phyloP scores from a whole-genome alignment of 2,888 invertebrate genomes.

The Phymatocera aterrima region DNA sequence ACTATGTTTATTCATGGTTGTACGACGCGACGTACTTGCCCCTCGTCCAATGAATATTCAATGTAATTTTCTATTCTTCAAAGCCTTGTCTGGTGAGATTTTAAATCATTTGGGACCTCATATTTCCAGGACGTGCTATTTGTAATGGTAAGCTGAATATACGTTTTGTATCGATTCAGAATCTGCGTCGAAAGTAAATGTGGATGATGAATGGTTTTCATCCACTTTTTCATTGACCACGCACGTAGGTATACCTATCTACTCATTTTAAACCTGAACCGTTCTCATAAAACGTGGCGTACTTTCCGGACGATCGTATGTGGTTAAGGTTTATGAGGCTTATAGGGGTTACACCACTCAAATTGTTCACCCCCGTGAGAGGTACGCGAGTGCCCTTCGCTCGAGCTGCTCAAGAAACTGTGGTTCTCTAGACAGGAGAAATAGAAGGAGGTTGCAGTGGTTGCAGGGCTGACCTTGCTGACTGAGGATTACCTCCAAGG shows the following conservation, averaged over 20 bases:
- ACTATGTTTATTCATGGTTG: conserved; percentile 41
- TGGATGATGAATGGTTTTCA: neutral
- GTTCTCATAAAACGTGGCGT: neutral
- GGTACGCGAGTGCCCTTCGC: conserved; percentile 21
- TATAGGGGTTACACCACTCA: conserved; percentile 2
- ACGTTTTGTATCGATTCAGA: conserved; percentile 8
- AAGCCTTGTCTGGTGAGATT: conserved; percentile 32
- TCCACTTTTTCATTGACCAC: neutral
- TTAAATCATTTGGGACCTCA: conserved; percentile 23
- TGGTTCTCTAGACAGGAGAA: conserved; percentile 3
- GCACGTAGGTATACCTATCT: neutral
- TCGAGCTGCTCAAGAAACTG: conserved; percentile 3
- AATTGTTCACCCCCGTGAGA: conserved; percentile 24
- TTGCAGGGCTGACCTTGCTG: neutral
- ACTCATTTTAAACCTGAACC: neutral
- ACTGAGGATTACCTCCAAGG: neutral
- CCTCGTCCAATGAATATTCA: conserved; percentile 43
- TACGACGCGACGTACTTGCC: conserved; percentile 38
- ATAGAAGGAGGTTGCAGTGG: neutral
- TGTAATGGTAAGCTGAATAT: neutral
- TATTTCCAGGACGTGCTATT: conserved; percentile 13
- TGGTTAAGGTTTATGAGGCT: conserved; percentile 6
- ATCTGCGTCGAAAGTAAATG: neutral
- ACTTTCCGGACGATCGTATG: neutral
- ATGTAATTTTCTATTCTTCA: conserved; percentile 45